A percentile compares a stretch with the other conserved stretches of the same genome.
Conservation (phyloP, 2,888 invertebrate genomes). For the Chymomyza fuscimana region DNA sequence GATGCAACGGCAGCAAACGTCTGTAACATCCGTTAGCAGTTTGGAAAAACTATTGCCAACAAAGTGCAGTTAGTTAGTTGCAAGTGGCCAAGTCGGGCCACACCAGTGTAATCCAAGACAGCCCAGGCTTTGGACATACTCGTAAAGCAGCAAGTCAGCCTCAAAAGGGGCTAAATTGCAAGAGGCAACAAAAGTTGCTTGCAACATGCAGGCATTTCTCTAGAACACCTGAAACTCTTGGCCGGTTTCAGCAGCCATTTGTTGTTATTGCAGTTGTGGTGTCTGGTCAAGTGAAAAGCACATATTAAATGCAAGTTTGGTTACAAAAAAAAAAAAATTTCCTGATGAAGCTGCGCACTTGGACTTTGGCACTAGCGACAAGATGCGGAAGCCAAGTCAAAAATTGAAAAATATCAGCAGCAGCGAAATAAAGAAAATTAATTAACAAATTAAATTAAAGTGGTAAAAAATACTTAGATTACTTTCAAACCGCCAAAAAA, state of each 20-base stretch:
- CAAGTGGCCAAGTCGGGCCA: conserved; percentile 1
- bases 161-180: background rate
- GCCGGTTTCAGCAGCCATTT: background rate
- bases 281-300: background rate
- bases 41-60: conserved; percentile 57
- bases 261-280: background rate
- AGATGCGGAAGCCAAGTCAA: background rate
- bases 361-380: background rate
- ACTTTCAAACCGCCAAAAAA: background rate
- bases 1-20: conserved; percentile 18
- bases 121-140: background rate
- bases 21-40: conserved; percentile 59
- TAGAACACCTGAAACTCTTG: conserved; percentile 5
- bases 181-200: background rate
- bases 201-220: background rate
- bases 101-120: background rate
- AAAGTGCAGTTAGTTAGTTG: conserved; percentile 59
- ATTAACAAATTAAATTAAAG: background rate
- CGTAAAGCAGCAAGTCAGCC: background rate
- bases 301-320: conserved; percentile 1
- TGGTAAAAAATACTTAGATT: background rate
- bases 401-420: background rate
- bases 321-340: background rate
- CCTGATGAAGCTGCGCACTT: background rate
- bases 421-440: background rate